Base-by-base conservation (phyloP, 2,113 vertebrate genomes). In the Thalassarche chlororhynchos region DNA sequence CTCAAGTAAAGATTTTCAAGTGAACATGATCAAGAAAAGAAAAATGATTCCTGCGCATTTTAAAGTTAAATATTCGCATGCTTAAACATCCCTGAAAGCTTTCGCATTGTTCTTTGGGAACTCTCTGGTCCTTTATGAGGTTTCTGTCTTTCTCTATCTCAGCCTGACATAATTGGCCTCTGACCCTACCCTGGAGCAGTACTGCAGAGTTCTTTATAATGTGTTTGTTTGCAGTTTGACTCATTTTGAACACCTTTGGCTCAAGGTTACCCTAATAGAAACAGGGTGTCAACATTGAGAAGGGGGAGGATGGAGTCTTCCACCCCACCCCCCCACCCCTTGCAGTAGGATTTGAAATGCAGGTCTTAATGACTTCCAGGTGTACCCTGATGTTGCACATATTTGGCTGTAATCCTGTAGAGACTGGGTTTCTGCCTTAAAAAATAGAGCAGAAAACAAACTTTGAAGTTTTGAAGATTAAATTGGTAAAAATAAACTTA, bases 361-460 rank as follows among this genome's bases (percentile, higher is more conserved):
- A 91, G 87, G 77, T 90, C 78, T 95, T 98, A 98, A 98, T 97
- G 95, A 89, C 78, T 98, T 98, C 97, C 98, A 98, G 98, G 98
- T 98, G 98, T 94, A 95, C 79, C 84, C 90, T 88, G 15, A 94
- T 93, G 93, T 91, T 96, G 85, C 90, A 42, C 28, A 68, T 90
- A 90, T 93, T 96, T 96, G 94, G 97, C 97, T 96, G 65, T 65
- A 81, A 54, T 90, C 95, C 93, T 95, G 87, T 17, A 90, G 93
- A 80, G 85, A 65, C 95, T 98, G 97, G 97, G 86, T 54, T 90
- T 84, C 84, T 97, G 98, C 98, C 98, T 98, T 96, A 74, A 94
- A 96, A 98, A 98, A 97, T 96, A 98, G 29, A 42, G 79, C 94
- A 78, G 80, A 95, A 96, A 87, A 80, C 60, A 93, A 93, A 79